Conservation (phyloP, 2,888 invertebrate species). For the Hylaea fasciaria region DNA sequence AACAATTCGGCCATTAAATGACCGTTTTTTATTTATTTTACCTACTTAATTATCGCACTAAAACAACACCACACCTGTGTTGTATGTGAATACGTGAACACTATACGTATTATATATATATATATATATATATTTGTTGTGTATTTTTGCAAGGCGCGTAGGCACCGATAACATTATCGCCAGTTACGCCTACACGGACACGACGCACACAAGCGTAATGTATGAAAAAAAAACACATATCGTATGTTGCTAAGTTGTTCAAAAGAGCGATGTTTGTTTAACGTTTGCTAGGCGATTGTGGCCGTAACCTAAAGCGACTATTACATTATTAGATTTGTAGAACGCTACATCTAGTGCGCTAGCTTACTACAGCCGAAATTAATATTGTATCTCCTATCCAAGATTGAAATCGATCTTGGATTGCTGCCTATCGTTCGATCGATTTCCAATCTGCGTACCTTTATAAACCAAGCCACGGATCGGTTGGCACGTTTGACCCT, state of each 20-base stretch:
- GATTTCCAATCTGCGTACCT: too few species aligned
- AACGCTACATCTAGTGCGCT: too few species aligned
- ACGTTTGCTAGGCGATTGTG: constrained; percentile 26
- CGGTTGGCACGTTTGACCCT: too few species aligned
- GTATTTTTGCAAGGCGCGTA: constrained; percentile 82
- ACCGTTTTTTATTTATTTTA: constrained; percentile 53
- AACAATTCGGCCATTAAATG: constrained; percentile 38
- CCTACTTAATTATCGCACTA: constrained; percentile 55
- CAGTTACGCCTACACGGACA: constrained; percentile 75
- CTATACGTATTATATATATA: constrained; percentile 40
- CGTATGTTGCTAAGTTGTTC: constrained; percentile 73
- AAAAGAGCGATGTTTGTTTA: constrained; percentile 50
- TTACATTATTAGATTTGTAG: too few species aligned
- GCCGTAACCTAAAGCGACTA: constrained; percentile 17
- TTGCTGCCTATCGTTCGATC: too few species aligned
- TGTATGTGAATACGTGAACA: constrained; percentile 38
- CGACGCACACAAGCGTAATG: constrained; percentile 45
- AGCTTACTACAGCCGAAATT: too few species aligned
- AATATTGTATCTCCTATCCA: too few species aligned
- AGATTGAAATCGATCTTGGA: too few species aligned
- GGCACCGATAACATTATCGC: constrained; percentile 80
- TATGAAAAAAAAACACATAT: constrained; percentile 46
- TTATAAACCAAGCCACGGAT: too few species aligned
- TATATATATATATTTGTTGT: constrained; percentile 67
- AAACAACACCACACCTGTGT: constrained; percentile 54